Percentiles rank a stretch among this genome's conserved stretches.
phyloP scores from a whole-genome alignment of 2,113 vertebrate species.

The Mellivora capensis region DNA sequence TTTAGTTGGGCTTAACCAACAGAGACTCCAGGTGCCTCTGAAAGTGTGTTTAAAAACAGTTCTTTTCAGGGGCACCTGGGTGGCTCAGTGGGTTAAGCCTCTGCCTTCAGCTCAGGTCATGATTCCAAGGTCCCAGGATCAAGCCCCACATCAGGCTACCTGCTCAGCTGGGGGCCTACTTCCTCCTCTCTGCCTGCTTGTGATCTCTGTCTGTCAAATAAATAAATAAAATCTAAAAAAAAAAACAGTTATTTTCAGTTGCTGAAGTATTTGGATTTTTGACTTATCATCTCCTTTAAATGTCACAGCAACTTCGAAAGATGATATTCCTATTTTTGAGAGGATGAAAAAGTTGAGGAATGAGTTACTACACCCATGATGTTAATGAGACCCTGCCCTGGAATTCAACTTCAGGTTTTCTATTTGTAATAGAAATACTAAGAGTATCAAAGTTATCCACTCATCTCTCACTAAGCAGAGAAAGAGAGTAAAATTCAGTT shows the following conservation, averaged over 20 bases:
- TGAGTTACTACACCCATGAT: background rate
- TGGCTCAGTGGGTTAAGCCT: too few relatives aligned
- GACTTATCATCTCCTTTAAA: background rate
- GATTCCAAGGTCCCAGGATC: too few relatives aligned
- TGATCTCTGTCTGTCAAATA: too few relatives aligned
- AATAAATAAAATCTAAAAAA: too few relatives aligned
- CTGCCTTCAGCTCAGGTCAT: too few relatives aligned
- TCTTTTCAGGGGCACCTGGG: background rate
- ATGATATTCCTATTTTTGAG: background rate
- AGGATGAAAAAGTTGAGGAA: background rate
- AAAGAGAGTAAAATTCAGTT: background rate
- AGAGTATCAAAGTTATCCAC: background rate
- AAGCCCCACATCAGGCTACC: accelerated
- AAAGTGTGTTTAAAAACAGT: background rate
- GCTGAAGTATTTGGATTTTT: background rate
- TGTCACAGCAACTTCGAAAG: background rate
- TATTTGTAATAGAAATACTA: background rate
- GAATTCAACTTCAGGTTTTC: background rate
- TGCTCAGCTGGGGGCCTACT: too few relatives aligned
- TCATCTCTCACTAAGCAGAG: background rate
- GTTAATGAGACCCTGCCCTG: background rate
- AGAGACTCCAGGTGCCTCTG: background rate
- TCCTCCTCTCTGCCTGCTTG: too few relatives aligned
- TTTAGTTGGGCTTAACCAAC: background rate
- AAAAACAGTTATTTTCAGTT: background rate